These are phyloP conservation scores for Aphaenogaster ashmeadi DNA, from an alignment of 1,140 invertebrate species.

Conservation along the genomic window DNA sequence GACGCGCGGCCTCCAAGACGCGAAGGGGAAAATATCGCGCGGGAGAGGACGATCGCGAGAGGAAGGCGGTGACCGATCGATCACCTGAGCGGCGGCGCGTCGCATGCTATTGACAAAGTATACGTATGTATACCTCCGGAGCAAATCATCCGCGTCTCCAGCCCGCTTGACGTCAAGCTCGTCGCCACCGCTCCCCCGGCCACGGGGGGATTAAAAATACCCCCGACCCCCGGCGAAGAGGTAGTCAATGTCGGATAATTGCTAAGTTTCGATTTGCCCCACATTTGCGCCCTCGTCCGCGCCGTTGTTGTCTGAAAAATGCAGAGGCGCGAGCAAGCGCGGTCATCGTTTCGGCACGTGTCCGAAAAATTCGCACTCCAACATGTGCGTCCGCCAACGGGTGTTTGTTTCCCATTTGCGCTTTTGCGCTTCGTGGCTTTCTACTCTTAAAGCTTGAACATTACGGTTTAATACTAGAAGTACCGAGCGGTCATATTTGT, in stretches of 20 bases:
- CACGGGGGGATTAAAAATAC: constrained; percentile 73
- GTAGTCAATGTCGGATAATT: constrained; percentile 69
- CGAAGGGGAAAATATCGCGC: constrained; percentile 20
- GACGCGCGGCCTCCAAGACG: not conserved
- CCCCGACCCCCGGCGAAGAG: constrained; percentile 61
- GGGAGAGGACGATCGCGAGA: constrained; percentile 23
- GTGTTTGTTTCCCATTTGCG: not conserved
- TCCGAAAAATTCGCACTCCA: not conserved
- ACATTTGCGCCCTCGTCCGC: constrained; percentile 31
- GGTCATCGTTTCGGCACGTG: not conserved
- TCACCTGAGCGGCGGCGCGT: constrained; percentile 31
- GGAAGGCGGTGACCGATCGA: constrained; percentile 63
- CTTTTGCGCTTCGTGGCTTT: not conserved
- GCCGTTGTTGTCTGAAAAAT: constrained; percentile 17
- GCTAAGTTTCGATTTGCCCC: constrained; percentile 56
- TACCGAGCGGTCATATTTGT: too few relatives aligned
- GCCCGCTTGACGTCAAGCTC: constrained; percentile 72
- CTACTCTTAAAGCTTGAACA: not conserved
- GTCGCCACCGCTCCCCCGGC: not conserved
- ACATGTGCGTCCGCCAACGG: not conserved
- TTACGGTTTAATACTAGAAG: not conserved
- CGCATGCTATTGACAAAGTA: constrained; percentile 46
- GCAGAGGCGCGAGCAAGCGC: not conserved
- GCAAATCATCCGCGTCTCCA: constrained; percentile 69
- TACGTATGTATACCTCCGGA: constrained; percentile 8